phyloP scores from a whole-genome alignment of 2,797 vertebrate species.

The Lindbergichthys nudifrons region DNA sequence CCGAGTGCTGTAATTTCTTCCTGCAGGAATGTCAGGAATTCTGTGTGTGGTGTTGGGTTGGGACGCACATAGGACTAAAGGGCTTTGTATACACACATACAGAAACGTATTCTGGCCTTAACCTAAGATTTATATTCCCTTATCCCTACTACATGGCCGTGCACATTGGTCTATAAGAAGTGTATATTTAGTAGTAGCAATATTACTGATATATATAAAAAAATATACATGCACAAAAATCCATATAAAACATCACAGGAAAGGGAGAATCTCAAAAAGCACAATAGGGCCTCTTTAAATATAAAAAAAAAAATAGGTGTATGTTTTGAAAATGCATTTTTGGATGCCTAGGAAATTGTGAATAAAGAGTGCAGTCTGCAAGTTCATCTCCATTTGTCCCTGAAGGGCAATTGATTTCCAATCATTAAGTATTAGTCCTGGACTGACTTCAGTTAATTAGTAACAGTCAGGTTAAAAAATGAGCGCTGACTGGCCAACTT shows the following conservation, averaged over 20 bases:
- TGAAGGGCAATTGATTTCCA: neutral
- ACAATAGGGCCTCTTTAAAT: too few relatives aligned
- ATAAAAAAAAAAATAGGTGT: too few relatives aligned
- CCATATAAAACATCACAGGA: too few relatives aligned
- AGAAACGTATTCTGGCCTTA: slow-evolving; percentile 23
- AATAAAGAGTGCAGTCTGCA: neutral
- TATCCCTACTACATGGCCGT: neutral
- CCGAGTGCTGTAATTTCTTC: slow-evolving; percentile 71
- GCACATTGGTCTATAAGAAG: slow-evolving; percentile 8
- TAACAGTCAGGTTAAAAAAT: slow-evolving; percentile 20
- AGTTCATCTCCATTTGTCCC: neutral
- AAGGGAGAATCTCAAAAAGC: too few relatives aligned
- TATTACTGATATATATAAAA: too few relatives aligned
- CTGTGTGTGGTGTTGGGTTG: slow-evolving; percentile 71
- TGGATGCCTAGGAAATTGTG: neutral
- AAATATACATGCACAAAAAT: too few relatives aligned
- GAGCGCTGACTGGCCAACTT: neutral
- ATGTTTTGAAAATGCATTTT: too few relatives aligned
- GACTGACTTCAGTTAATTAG: slow-evolving; percentile 32
- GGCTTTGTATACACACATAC: slow-evolving; percentile 60
- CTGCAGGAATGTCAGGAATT: slow-evolving; percentile 76
- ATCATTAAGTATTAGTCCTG: neutral
- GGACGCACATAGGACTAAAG: slow-evolving; percentile 62
- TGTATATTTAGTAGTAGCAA: neutral
- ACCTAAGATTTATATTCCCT: slow-evolving; percentile 10